A percentile compares a stretch with the other conserved stretches of the same genome.
phyloP scores from a whole-genome alignment of 2,888 invertebrate species.

The Slavum lentiscoides region DNA sequence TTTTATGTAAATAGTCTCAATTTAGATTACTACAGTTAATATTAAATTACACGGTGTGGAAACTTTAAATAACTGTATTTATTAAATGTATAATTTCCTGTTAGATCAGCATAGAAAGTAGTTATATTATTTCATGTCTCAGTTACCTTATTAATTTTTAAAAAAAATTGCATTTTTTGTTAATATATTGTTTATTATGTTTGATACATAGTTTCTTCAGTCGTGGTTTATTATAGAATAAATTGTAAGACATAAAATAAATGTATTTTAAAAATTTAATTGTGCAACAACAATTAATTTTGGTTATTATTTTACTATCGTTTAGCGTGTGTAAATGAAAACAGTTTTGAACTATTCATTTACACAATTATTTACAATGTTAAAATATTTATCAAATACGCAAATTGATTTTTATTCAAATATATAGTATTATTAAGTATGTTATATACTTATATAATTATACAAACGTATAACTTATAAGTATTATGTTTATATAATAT shows the following conservation, averaged over 20 bases:
- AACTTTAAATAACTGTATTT: slow-evolving; percentile 9
- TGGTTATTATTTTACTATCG: background rate
- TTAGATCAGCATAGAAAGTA: background rate
- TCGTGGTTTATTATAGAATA: background rate
- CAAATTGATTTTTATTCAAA: background rate
- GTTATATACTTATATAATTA: background rate
- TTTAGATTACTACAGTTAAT: slow-evolving; percentile 22
- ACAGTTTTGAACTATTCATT: too few species aligned
- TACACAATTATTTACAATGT: background rate
- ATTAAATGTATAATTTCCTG: background rate
- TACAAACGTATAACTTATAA: background rate
- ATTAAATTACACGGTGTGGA: slow-evolving; percentile 11
- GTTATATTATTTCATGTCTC: background rate
- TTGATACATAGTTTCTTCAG: background rate
- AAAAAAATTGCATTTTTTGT: background rate
- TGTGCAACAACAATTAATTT: background rate
- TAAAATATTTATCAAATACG: background rate
- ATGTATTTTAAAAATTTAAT: background rate
- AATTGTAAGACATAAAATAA: background rate
- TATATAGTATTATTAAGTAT: background rate
- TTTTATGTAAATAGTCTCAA: slow-evolving; percentile 8
- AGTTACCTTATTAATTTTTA: slow-evolving; percentile 1
- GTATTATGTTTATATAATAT: slow-evolving; percentile 10
- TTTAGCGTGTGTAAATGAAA: too few species aligned
- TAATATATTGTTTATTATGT: background rate